Conservation (phyloP, 2,113 vertebrate genomes). For the Eolophus roseicapilla region DNA sequence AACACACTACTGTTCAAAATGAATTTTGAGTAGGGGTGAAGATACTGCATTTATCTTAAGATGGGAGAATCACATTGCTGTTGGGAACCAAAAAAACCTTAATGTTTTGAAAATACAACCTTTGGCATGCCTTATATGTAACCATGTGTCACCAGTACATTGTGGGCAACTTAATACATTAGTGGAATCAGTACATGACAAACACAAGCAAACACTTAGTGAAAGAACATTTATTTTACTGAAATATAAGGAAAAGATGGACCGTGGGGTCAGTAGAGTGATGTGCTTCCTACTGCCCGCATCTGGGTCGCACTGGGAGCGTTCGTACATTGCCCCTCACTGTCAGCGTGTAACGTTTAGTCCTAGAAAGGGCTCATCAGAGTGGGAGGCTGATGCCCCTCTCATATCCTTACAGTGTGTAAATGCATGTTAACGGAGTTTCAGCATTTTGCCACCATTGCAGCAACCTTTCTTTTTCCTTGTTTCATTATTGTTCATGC, state of each 20-base stretch:
- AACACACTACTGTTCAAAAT: neutral
- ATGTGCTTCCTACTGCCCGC: neutral
- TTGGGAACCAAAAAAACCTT: neutral
- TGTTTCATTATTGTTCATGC: neutral
- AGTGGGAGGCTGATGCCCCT: neutral
- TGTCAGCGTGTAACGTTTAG: no score
- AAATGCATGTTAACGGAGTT: neutral
- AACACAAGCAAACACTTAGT: neutral
- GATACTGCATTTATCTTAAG: neutral
- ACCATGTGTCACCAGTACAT: neutral
- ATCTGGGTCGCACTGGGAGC: neutral
- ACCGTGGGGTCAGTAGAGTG: fast-evolving
- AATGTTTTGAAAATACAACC: neutral
- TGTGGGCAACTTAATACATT: neutral
- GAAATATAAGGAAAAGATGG: neutral
- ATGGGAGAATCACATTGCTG: neutral
- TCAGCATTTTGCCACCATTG: neutral
- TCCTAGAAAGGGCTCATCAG: neutral
- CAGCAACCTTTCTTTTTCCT: neutral
- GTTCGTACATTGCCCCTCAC: fast-evolving
- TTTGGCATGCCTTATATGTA: neutral
- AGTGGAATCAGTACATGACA: neutral
- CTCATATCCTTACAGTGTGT: neutral
- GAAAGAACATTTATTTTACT: neutral
- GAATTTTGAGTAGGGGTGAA: neutral